phyloP scores from a whole-genome alignment of 2,888 invertebrate species.

The Drepanosiphum platanoidis region DNA sequence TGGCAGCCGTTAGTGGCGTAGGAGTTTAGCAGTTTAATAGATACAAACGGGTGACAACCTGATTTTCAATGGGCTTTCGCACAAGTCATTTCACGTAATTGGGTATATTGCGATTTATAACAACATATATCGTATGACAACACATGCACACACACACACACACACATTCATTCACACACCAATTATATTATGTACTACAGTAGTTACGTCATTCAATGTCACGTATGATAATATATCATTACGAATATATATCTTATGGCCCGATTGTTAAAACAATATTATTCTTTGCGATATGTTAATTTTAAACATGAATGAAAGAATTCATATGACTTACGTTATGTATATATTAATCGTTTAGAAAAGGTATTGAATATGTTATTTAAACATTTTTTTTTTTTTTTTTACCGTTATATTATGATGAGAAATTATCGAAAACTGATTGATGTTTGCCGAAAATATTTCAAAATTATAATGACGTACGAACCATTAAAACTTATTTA shows the following conservation, averaged over 20 bases:
- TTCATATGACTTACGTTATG: no score
- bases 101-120: background rate
- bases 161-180: no score
- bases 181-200: background rate
- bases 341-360: no score
- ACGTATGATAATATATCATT: background rate
- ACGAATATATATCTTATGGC: background rate
- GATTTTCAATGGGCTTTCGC: conserved; percentile 4
- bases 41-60: background rate
- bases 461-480: background rate
- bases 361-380: no score
- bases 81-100: conserved; percentile 13
- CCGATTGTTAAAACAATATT: background rate
- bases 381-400: no score
- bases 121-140: background rate
- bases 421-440: background rate
- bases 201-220: background rate
- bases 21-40: background rate
- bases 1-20: background rate
- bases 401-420: background rate
- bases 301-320: background rate
- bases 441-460: background rate
- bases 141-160: background rate
- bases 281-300: background rate
- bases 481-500: background rate